Conservation (phyloP, 2,888 invertebrate species). For the Calliscelio sp. region DNA sequence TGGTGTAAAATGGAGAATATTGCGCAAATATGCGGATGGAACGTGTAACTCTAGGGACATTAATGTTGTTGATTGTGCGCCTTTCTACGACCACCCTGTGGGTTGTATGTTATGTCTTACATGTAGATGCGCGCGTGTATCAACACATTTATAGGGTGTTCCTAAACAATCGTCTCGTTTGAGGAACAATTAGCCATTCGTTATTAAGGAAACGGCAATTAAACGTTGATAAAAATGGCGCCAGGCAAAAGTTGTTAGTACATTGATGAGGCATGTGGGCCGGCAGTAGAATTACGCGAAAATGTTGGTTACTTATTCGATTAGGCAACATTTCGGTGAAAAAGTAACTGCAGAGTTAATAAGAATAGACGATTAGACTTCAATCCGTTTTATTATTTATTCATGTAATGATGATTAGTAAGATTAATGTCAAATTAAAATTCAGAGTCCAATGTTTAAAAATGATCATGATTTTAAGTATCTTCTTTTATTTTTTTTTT, state of each 20-base stretch:
- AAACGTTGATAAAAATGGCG: constrained; percentile 40
- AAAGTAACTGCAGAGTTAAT: neutral
- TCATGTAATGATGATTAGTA: neutral
- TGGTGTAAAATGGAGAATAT: too few relatives aligned
- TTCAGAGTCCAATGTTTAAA: neutral
- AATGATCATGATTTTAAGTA: too few relatives aligned
- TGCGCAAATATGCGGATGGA: too few relatives aligned
- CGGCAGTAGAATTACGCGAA: constrained; percentile 47
- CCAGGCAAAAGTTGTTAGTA: constrained; percentile 12
- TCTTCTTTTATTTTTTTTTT: neutral
- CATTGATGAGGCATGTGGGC: constrained; percentile 48
- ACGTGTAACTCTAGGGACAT: constrained; percentile 15
- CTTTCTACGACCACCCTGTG: constrained; percentile 52
- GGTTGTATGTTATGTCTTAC: constrained; percentile 33
- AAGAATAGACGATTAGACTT: neutral
- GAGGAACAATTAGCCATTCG: constrained; percentile 59
- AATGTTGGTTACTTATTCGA: constrained; percentile 40
- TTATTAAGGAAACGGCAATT: constrained; percentile 49
- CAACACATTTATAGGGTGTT: constrained; percentile 52
- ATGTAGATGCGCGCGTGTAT: constrained; percentile 1
- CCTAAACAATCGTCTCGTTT: constrained; percentile 53
- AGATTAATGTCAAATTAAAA: neutral
- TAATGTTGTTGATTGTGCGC: constrained; percentile 26
- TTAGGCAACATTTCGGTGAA: constrained; percentile 26
- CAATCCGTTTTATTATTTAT: neutral